Evolutionary conservation across 2,888 invertebrate genomes (phyloP), one percentile per base, ranked within the genome.

Genomic region (Stenodera caucasica): DNA sequence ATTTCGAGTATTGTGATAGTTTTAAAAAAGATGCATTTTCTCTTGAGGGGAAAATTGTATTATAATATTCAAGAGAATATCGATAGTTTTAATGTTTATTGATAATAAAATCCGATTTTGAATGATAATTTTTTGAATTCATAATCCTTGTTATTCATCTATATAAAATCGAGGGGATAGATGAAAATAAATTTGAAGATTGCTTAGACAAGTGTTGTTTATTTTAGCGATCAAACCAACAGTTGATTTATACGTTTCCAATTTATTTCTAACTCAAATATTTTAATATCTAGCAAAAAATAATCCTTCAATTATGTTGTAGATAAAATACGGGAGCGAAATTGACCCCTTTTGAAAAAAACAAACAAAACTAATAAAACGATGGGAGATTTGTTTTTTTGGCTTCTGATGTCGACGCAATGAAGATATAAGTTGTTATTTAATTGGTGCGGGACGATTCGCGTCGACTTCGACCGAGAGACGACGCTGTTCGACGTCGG

Each of bases 191-290:
- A 33, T 33, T 15, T 2, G 37, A 11, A 9, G 21, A 45, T 45
- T 45, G 45, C 45, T 45, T 45, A 6, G 45, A 45, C 45, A 45
- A 23, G 21, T 45, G 45, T 45, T 45, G 45, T 45, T 45, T 45
- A 45, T 45, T 45, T 45, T 45, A 6, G 45, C 21, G 23, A 45
- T 23, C 21, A 11, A 21, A 45, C 6, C 40, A 3, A 14, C 15
- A 15, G 15, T 37, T 37, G 37, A 37, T 37, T 35, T 35, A 35
- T 35, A 14, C 37, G 37, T 9, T 40, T 18, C 11, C 21, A 11
- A 37, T 37, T 37, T 37, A 37, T 37, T 37, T 37, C 37, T 2
- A 37, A 37, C 15, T 18, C n/a, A 18, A 40, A 40, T 4, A 14
- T 14, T 40, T 35, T 6, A 8, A 15, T 40, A 8, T 2, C 1